A percentile compares a stretch with the other conserved stretches of the same genome.
Conservation (phyloP, 1,140 invertebrate species). For the Popillia japonica region DNA sequence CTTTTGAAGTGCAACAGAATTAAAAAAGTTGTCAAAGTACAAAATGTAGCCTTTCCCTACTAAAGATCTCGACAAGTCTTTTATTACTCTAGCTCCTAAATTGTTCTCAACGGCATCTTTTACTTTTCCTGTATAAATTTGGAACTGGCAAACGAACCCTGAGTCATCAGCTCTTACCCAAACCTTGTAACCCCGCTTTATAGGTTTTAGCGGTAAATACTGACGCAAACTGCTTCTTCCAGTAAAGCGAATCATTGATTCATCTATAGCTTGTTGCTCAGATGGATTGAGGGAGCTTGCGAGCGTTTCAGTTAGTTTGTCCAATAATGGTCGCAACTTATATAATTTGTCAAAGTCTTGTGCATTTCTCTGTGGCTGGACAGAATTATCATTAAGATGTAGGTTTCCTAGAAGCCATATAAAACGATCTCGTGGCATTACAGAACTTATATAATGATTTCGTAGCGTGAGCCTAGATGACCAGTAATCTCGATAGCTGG, state of each 20-base stretch:
- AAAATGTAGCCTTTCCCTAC: not conserved
- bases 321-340: not conserved
- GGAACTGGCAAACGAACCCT: constrained; percentile 60
- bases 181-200: constrained; percentile 61
- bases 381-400: constrained; percentile 50
- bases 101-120: constrained; percentile 54
- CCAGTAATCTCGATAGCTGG: constrained; percentile 42
- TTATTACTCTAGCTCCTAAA: constrained; percentile 47
- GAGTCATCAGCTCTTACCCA: constrained; percentile 50
- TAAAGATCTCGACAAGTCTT: not conserved
- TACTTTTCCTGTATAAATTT: constrained; percentile 60
- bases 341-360: not conserved
- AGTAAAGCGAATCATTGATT: constrained; percentile 57
- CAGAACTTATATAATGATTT: constrained; percentile 39
- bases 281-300: too few species aligned
- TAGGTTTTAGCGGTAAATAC: constrained; percentile 61
- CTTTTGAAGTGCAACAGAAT: too few species aligned
- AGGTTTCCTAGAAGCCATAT: constrained; percentile 46
- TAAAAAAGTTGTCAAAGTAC: too few species aligned
- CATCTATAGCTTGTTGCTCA: constrained; percentile 48
- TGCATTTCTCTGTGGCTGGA: constrained; percentile 41
- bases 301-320: not conserved
- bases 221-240: constrained; percentile 58
- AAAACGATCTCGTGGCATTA: constrained; percentile 44
- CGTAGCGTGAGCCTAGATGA: constrained; percentile 36